Base-by-base conservation (phyloP, 2,888 invertebrate species). In the Herminia tarsipennalis region DNA sequence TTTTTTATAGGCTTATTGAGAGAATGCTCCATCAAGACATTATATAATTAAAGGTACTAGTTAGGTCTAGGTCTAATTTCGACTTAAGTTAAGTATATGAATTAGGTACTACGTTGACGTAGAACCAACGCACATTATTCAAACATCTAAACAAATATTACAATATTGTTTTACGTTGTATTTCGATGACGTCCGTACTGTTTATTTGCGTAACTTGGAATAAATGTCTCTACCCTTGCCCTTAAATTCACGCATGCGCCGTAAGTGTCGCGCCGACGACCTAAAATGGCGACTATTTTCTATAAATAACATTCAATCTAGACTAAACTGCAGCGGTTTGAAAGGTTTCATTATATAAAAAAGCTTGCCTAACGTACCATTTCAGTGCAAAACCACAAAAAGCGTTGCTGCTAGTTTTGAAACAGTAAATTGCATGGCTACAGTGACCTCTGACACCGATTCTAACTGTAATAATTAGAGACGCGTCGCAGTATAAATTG, bases 171-270 rank as follows among this genome's bases (percentile, higher is more conserved):
- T n/a, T 21, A 14, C 3, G 35, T 35, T 46, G 43, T 41, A 41
- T 42, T 12, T 9, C 22, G 8, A 12, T 34, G 22, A n/a, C n/a
- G n/a, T n/a, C n/a, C n/a, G n/a, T n/a, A n/a, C n/a, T n/a, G n/a
- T n/a, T 32, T 38, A 17, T 16, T 36, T 13, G 12, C 35, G 42
- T 66, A 52, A 42, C 56, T 52, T 50, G 46, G 52, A 64, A 47
- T 55, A 24, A 49, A 54, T 38, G 51, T 16, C 52, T 64, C 78
- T 79, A 81, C 84, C 83, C 83, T 83, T 86, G 81, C 80, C 83
- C 81, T 83, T 84, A 77, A 59, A 35, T 46, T 41, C 42, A 65
- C 87, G 86, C 88, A 87, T 88, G 88, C 88, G 88, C 74, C 47
- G 24, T 50, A 35, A 37, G 50, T 36, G 44, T 50, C 37, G 39